Conservation (phyloP, 2,888 invertebrate genomes). For the Ctenicera cuprea region DNA sequence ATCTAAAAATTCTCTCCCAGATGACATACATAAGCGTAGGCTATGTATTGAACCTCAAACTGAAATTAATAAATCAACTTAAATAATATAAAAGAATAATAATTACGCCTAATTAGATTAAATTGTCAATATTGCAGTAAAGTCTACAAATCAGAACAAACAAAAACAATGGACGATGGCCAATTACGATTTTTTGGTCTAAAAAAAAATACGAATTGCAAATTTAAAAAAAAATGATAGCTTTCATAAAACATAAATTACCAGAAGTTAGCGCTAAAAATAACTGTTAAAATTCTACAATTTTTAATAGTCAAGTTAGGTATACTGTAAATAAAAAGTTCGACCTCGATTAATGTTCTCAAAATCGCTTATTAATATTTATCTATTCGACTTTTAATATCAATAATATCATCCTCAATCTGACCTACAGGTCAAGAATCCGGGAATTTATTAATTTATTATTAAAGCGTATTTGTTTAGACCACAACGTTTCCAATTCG, state of each 20-base stretch:
- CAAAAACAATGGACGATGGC: too few relatives aligned
- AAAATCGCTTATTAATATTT: neutral
- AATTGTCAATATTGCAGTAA: too few relatives aligned
- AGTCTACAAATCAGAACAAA: too few relatives aligned
- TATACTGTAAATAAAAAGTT: neutral
- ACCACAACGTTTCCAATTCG: constrained; percentile 14
- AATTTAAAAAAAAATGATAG: neutral
- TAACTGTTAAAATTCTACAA: neutral
- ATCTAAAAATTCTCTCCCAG: too few relatives aligned
- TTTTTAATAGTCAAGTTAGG: neutral
- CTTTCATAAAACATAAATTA: too few relatives aligned
- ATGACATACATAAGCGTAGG: too few relatives aligned
- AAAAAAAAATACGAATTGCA: too few relatives aligned
- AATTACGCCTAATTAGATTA: too few relatives aligned
- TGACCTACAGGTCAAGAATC: constrained; percentile 12
- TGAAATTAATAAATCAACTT: too few relatives aligned
- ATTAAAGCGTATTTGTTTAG: neutral
- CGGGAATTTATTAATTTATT: neutral
- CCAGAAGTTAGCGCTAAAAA: neutral
- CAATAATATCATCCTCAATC: neutral
- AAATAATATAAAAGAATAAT: too few relatives aligned
- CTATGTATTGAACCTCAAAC: too few relatives aligned
- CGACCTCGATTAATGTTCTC: constrained; percentile 4
- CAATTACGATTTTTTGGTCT: too few relatives aligned
- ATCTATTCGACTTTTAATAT: constrained; percentile 4